Conservation (phyloP, 1,140 invertebrate species). For the Trinorchestia longiramus region DNA sequence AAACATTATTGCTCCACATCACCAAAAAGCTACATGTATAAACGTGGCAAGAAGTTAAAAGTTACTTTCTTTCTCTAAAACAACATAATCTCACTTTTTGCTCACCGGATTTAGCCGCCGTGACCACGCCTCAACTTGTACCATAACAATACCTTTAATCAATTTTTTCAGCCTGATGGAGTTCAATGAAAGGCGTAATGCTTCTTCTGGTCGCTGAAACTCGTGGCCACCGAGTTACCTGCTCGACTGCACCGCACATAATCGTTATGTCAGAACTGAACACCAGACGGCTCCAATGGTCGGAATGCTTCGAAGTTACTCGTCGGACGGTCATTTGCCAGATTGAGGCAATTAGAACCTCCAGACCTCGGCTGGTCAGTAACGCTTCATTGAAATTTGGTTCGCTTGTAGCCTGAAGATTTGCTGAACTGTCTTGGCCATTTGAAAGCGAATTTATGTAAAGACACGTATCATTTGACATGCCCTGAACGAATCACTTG, state of each 20-base stretch:
- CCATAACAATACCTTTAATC: background rate
- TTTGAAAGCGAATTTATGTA: background rate
- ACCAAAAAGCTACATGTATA: too few relatives aligned
- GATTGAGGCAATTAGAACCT: conserved; percentile 7
- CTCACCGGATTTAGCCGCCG: too few relatives aligned
- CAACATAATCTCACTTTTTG: too few relatives aligned
- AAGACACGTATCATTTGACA: background rate
- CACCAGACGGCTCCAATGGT: background rate
- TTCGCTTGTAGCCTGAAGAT: background rate
- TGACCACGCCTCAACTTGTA: too few relatives aligned
- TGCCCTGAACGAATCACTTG: background rate
- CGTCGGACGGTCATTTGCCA: background rate
- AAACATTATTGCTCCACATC: too few relatives aligned
- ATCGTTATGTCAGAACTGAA: background rate
- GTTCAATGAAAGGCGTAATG: background rate
- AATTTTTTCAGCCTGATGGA: background rate
- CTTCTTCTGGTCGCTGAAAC: background rate
- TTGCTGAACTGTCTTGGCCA: background rate
- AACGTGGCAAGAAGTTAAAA: too few relatives aligned
- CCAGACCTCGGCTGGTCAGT: background rate
- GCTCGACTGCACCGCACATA: background rate
- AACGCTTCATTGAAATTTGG: conserved; percentile 30
- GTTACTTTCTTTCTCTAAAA: too few relatives aligned
- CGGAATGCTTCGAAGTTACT: background rate
- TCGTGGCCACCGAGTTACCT: background rate